A percentile compares a stretch with the other conserved stretches of the same genome.
Conservation (phyloP, 2,797 vertebrate genomes). For the Pangasius krempfi region DNA sequence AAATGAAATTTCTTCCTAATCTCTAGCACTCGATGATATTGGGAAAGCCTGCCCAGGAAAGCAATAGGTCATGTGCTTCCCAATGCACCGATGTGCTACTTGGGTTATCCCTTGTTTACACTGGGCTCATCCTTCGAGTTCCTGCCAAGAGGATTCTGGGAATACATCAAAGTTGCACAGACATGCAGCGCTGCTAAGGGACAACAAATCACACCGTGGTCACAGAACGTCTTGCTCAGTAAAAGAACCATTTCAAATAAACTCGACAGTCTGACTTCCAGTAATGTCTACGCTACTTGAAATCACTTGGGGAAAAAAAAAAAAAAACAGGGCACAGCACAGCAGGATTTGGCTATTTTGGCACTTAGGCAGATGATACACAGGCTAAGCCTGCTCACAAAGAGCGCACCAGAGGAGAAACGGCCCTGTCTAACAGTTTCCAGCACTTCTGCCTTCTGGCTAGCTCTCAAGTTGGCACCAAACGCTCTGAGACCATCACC, state of each 20-base stretch:
- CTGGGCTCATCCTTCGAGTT: constrained; percentile 2
- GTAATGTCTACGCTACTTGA: constrained; percentile 11
- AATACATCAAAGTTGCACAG: constrained; percentile 28
- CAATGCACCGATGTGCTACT: constrained; percentile 17
- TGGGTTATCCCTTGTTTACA: not conserved
- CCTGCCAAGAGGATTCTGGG: constrained; percentile 9
- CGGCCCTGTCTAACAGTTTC: constrained; percentile 29
- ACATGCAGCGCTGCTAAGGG: not conserved
- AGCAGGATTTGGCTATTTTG: constrained; percentile 41
- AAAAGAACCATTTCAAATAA: constrained; percentile 7
- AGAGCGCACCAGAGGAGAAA: constrained; percentile 33
- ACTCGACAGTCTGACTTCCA: not conserved
- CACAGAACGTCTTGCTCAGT: not conserved
- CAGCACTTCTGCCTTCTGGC: constrained; percentile 49
- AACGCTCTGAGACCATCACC: constrained; percentile 49
- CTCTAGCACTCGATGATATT: not conserved
- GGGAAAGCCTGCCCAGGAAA: not conserved
- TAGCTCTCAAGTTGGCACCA: constrained; percentile 45
- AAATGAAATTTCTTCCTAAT: not conserved
- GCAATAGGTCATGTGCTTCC: constrained; percentile 6
- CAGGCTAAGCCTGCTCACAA: constrained; percentile 37
- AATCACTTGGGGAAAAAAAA: not conserved
- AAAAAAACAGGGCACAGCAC: not conserved
- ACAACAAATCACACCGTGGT: not conserved
- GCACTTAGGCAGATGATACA: constrained; percentile 37